Evolutionary conservation across 37 sponge, comb jelly and placozoan genomes (phyloP), one percentile per base, ranked within the genome.

Genomic region (Crambe crambe): DNA sequence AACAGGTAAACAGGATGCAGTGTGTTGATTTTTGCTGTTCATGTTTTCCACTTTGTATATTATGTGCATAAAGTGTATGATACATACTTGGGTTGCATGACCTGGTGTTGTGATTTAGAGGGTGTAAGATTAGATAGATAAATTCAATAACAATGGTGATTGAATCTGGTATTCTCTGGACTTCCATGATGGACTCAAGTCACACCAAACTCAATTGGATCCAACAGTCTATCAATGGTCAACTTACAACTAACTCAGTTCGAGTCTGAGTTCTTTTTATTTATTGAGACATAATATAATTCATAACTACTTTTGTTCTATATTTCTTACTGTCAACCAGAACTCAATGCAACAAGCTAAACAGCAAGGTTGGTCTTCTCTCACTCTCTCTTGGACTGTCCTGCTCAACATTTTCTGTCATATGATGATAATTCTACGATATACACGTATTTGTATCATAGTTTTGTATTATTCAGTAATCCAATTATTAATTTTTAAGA

Each of bases 321-420:
- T 73, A 35, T 36, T 68, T 44, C 56, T 47, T 44, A 31, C 43
- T 62, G 17, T 10, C 27, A 73, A 83, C 83, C 83, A 83, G 83
- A 83, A 34, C 38, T 42, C 56, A 27, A 56, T 73, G 57, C 75
- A 74, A 65, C 75, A 73, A 63, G 65, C 83, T 66, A 64, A 42
- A 58, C 83, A 64, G 38, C 83, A 73, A 83, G 83, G 83, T 83
- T 83, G 83, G 83, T 83, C 38, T 25, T 34, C 67, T 42, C 44
- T 6, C 40, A 20, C 5, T n/a, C 17, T 29, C 29, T 37, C 41
- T 69, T 68, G 22, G 56, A 35, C 73, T 47, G 51, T 47, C 51
- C 51, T 47, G 51, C 12, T 47, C 51, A 47, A 65, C 32, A 31
- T 65, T 34, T 30, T 26, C 58, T 56, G 17, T 58, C 70, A 58